phyloP scores from a whole-genome alignment of 2,888 invertebrate species.

The Drepanosiphum platanoidis region DNA sequence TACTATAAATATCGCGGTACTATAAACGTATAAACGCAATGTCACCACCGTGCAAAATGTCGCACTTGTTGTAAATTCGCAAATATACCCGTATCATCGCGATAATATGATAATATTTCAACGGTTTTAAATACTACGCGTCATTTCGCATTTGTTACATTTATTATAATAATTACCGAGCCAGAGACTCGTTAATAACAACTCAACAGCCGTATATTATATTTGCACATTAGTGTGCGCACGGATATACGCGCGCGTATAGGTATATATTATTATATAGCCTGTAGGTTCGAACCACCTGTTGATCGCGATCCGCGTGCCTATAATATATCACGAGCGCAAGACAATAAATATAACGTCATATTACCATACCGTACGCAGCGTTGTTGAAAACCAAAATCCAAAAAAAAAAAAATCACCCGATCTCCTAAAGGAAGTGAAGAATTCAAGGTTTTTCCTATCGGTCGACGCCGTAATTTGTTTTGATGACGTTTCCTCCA shows the following conservation, averaged over 20 bases:
- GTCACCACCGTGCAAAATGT: too few species aligned
- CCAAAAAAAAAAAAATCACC: background rate
- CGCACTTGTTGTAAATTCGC: too few species aligned
- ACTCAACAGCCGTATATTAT: background rate
- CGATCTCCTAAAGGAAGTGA: background rate
- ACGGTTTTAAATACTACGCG: background rate
- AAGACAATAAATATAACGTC: background rate
- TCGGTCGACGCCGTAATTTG: background rate
- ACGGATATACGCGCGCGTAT: background rate
- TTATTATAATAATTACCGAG: background rate
- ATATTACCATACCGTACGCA: background rate
- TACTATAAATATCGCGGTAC: too few species aligned
- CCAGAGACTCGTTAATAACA: background rate
- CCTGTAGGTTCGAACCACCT: background rate
- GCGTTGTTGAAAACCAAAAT: background rate
- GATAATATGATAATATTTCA: background rate
- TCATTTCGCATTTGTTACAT: background rate
- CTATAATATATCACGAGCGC: background rate
- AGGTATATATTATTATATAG: background rate
- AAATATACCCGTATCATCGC: too few species aligned
- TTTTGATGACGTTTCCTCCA: background rate
- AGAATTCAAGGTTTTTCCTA: background rate
- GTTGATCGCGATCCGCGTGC: background rate
- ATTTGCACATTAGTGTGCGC: background rate
- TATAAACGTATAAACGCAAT: too few species aligned